These are phyloP conservation scores for Pseudochaenichthys georgianus DNA, from an alignment of 2,797 vertebrate genomes.

Conservation along the genomic window DNA sequence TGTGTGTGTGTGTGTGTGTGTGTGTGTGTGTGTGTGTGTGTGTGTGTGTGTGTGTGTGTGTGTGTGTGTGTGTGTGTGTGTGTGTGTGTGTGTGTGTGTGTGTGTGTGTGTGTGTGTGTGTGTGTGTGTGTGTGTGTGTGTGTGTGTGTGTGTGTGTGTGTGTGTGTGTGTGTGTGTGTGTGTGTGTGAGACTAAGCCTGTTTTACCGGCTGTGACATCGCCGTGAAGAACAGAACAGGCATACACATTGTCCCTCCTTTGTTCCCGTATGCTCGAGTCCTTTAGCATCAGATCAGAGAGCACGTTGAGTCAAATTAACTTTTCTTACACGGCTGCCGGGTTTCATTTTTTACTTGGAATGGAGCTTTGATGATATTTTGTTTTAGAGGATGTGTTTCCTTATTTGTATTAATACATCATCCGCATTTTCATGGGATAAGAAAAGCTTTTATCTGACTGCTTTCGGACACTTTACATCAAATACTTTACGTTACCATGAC, in stretches of 20 bases:
- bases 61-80: conserved; percentile 61
- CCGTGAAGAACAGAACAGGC: conserved; percentile 64
- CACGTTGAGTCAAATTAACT: conserved; percentile 26
- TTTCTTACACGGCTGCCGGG: conserved; percentile 1
- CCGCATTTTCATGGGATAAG: background rate
- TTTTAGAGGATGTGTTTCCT: conserved; percentile 6
- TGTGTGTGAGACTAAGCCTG: conserved; percentile 74
- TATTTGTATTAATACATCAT: background rate
- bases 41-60: conserved; percentile 67
- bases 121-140: conserved; percentile 54
- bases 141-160: conserved; percentile 34
- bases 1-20: conserved; percentile 68
- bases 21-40: conserved; percentile 63
- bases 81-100: conserved; percentile 66
- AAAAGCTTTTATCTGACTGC: background rate
- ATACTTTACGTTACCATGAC: background rate
- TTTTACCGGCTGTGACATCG: conserved; percentile 69
- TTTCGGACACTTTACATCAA: background rate
- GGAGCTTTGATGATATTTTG: conserved; percentile 17
- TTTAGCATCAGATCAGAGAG: conserved; percentile 31
- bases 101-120: conserved; percentile 58
- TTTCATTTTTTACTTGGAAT: background rate
- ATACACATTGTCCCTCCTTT: conserved; percentile 50
- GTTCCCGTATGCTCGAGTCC: background rate
- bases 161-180: conserved; percentile 68